Evolutionary conservation across 2,113 vertebrate genomes (phyloP), one percentile per base, ranked within the genome.

Genomic region (Cyprinus carpio): DNA sequence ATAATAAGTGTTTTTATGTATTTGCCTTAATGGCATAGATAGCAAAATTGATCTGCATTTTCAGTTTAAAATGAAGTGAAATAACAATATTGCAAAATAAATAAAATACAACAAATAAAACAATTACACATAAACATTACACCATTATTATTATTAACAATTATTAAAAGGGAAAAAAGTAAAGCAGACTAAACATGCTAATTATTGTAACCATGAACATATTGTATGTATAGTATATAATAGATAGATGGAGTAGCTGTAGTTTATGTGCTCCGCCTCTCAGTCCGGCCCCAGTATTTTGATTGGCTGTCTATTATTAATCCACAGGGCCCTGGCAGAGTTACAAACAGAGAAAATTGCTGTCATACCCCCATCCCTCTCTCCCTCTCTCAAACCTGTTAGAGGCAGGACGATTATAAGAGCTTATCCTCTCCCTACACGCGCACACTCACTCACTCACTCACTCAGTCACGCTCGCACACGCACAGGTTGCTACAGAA

Each of bases 381-480:
- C 71, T 51, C 43, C 3, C 31, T 67, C 58, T 56, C 65, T 34
- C 16, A 62, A 79, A 79, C 79, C 62, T 67, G 65, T 82, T 71
- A 51, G 64, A 13, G 18, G 65, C 62, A 51, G 37, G 60, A 67
- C 13, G 67, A 69, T 87, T 43, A 72, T 25, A 86, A 84, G 77
- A 93, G 25, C 69, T 93, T 92, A 93, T 91, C 92, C 80, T 87
- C 62, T 20, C 85, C 80, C 43, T 78, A 74, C 91, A 86, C 91
- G 84, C 31, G 16, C 60, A 29, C n/a, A 69, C 84, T 20, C 75
- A 13, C 43, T 9, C 37, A 90, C 91, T 86, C 80, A 71, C 91
- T 85, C 92, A 85, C 43, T 9, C 37, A 90, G 91, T 86, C 80
- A 71, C 91, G 84, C 92, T 84, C 27, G 16, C 60, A 43, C 31